These are phyloP conservation scores for Ephestia elutella DNA, from an alignment of 1,140 invertebrate genomes.

Conservation along the genomic window DNA sequence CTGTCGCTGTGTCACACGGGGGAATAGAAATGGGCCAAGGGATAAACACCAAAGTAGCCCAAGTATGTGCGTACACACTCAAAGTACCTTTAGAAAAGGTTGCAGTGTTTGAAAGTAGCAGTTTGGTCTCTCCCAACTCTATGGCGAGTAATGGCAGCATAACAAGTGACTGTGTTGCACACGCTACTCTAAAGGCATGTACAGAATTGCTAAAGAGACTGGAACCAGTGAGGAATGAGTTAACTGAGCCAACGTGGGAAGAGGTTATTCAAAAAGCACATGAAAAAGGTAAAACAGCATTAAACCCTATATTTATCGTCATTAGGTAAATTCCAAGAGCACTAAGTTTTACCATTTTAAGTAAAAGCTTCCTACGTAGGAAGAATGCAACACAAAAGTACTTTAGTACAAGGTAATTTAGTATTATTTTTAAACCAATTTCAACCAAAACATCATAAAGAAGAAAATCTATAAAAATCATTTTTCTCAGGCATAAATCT, in stretches of 20 bases:
- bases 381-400: too few relatives aligned
- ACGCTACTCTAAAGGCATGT: constrained; percentile 81
- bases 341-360: not conserved
- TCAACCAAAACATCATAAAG: too few relatives aligned
- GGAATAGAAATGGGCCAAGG: constrained; percentile 86
- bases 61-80: constrained; percentile 84
- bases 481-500: constrained; percentile 49
- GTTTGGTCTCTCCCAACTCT: constrained; percentile 79
- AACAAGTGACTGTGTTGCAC: constrained; percentile 81
- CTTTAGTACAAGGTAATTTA: too few relatives aligned
- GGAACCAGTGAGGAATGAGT: constrained; percentile 76
- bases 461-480: not conserved
- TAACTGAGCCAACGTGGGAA: constrained; percentile 79
- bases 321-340: not conserved
- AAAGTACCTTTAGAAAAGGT: constrained; percentile 83
- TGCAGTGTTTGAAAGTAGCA: constrained; percentile 80
- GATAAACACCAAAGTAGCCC: constrained; percentile 79
- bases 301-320: constrained; percentile 1
- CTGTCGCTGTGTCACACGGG: constrained; percentile 79
- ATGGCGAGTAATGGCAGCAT: constrained; percentile 81
- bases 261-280: constrained; percentile 77
- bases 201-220: constrained; percentile 78
- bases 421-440: too few relatives aligned
- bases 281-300: constrained; percentile 34
- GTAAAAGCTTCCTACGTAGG: too few relatives aligned